Conservation (phyloP, 2,888 invertebrate species). For the Andrena bucephala region DNA sequence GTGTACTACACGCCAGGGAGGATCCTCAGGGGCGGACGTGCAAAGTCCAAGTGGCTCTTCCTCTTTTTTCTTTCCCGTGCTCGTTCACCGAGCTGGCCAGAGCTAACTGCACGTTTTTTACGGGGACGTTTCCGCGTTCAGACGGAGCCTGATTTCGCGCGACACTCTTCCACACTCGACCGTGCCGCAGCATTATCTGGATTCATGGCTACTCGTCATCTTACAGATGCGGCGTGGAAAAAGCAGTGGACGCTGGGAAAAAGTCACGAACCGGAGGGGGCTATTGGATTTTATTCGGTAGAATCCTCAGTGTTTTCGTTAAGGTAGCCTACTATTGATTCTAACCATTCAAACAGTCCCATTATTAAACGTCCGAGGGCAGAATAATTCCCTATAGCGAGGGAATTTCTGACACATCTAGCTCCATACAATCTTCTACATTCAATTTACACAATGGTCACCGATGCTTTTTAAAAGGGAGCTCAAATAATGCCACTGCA, state of each 20-base stretch:
- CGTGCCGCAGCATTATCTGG: not conserved
- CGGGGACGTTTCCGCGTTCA: conserved; percentile 6
- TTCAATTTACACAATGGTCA: too few species aligned
- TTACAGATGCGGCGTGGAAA: not conserved
- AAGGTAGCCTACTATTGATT: too few species aligned
- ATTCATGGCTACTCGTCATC: conserved; percentile 18
- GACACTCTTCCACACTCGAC: not conserved
- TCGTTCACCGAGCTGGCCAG: conserved; percentile 6
- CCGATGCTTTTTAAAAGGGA: not conserved
- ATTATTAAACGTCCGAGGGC: too few species aligned
- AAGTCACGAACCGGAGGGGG: not conserved
- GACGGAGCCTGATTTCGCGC: conserved; percentile 23
- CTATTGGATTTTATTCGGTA: not conserved
- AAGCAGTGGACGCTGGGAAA: not conserved
- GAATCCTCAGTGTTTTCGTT: not conserved
- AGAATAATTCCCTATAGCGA: too few species aligned
- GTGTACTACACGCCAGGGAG: conserved; percentile 61
- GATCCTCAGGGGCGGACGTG: conserved; percentile 48
- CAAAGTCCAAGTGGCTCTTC: conserved; percentile 33
- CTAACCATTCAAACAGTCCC: too few species aligned
- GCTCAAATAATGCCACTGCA: not conserved
- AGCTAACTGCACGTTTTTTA: conserved; percentile 30
- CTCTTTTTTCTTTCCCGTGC: not conserved
- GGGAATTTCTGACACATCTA: too few species aligned
- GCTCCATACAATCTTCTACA: too few species aligned